A percentile compares a stretch with the other conserved stretches of the same genome.
phyloP scores from a whole-genome alignment of 2,113 vertebrate species.

The Petaurus breviceps region DNA sequence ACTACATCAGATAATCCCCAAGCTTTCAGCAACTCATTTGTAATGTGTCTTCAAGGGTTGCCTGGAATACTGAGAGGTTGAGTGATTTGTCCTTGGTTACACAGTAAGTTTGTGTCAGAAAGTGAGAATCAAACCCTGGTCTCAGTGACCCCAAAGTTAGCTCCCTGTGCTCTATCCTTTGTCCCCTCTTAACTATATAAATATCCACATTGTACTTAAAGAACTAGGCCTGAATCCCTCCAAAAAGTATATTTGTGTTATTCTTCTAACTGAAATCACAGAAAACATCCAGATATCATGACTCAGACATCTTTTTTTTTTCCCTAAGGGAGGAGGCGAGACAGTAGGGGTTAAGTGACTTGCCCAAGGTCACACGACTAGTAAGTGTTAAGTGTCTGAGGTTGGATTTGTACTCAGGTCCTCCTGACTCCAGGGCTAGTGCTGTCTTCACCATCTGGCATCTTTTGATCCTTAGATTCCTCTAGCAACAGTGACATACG shows the following conservation, averaged over 20 bases:
- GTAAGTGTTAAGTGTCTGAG: too few relatives aligned
- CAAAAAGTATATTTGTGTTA: neutral
- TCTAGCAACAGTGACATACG: neutral
- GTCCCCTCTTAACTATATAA: neutral
- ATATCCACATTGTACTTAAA: neutral
- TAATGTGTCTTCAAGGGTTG: neutral
- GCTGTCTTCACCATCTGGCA: neutral
- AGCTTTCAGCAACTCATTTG: slow-evolving; percentile 2
- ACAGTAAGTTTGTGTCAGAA: neutral
- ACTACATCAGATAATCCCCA: neutral
- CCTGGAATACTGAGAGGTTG: neutral
- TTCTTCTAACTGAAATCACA: neutral
- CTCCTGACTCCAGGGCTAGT: too few relatives aligned
- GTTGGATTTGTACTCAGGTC: too few relatives aligned
- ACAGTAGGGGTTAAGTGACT: too few relatives aligned
- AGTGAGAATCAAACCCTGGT: neutral
- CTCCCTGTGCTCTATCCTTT: accelerated
- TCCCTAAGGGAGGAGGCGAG: too few relatives aligned
- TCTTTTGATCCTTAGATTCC: neutral
- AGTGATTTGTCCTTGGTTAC: too few relatives aligned
- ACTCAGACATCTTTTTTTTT: neutral
- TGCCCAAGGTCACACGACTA: too few relatives aligned
- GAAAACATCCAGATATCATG: neutral
- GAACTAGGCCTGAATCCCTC: neutral
- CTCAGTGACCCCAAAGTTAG: neutral